These are phyloP conservation scores for Drepanosiphum platanoidis DNA, from an alignment of 2,888 invertebrate species.

Conservation along the genomic window DNA sequence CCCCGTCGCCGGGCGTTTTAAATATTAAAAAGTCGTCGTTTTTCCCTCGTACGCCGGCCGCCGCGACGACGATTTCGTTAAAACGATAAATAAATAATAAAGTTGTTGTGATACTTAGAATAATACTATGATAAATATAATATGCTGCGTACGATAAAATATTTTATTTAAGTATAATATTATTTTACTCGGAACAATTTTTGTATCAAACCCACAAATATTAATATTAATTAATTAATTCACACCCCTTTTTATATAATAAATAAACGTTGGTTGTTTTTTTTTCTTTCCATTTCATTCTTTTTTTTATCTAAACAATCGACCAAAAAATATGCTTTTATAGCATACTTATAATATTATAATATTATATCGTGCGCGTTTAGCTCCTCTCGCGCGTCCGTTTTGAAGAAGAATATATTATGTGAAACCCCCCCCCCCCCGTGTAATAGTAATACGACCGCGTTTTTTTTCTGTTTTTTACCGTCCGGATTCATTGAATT, in stretches of 20 bases:
- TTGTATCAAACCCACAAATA: conserved; percentile 37
- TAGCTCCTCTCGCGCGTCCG: not conserved
- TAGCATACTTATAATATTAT: too few species aligned
- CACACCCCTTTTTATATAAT: conserved; percentile 14
- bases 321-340: conserved; percentile 48
- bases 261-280: not conserved
- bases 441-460: not conserved
- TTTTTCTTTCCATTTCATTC: not conserved
- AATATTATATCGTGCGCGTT: conserved; percentile 12
- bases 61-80: not conserved
- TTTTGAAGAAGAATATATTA: not conserved
- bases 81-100: conserved; percentile 12
- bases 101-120: conserved; percentile 48
- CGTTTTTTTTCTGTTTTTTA: not conserved
- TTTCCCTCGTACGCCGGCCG: not conserved
- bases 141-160: conserved; percentile 4
- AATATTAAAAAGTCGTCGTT: conserved; percentile 11
- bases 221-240: too few species aligned
- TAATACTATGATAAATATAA: too few species aligned
- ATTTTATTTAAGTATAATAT: conserved; percentile 10
- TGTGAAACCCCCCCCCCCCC: too few species aligned
- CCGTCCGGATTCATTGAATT: not conserved
- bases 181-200: conserved; percentile 38
- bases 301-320: conserved; percentile 17
- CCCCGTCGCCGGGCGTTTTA: not conserved